Conservation (phyloP, 1,140 invertebrate species). For the Macrobrachium nipponense region DNA sequence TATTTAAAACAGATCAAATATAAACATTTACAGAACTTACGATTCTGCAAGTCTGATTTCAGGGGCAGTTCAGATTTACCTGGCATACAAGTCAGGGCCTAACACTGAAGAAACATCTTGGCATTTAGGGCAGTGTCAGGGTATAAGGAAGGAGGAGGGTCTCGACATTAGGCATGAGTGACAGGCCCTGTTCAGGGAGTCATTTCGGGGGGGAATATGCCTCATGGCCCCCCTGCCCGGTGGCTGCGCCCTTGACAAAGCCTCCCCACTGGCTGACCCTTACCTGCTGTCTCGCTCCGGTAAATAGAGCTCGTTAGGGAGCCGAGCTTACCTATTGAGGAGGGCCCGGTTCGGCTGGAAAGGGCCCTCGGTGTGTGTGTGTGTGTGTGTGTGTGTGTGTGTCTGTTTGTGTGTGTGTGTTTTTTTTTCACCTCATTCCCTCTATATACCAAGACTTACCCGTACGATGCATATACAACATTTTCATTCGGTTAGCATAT, state of each 20-base stretch:
- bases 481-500: too few relatives aligned
- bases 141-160: background rate
- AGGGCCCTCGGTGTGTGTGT: constrained; percentile 41
- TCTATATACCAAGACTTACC: too few relatives aligned
- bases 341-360: constrained; percentile 30
- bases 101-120: too few relatives aligned
- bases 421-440: too few relatives aligned
- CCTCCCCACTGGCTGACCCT: constrained; percentile 46
- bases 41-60: too few relatives aligned
- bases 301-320: constrained; percentile 59
- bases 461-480: too few relatives aligned
- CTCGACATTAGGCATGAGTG: constrained; percentile 38
- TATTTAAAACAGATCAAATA: too few relatives aligned
- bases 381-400: background rate
- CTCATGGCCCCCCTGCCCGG: background rate
- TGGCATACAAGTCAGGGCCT: too few relatives aligned
- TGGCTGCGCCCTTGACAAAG: constrained; percentile 45
- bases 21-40: too few relatives aligned
- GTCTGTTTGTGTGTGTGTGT: background rate
- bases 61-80: too few relatives aligned
- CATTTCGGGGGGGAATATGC: background rate
- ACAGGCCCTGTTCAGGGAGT: constrained; percentile 32
- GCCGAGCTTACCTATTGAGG: constrained; percentile 51
- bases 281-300: constrained; percentile 47
- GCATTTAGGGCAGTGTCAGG: background rate